A percentile compares a stretch with the other conserved stretches of the same genome.
phyloP scores from a whole-genome alignment of 2,888 invertebrate species.

The Hymenopus coronatus region DNA sequence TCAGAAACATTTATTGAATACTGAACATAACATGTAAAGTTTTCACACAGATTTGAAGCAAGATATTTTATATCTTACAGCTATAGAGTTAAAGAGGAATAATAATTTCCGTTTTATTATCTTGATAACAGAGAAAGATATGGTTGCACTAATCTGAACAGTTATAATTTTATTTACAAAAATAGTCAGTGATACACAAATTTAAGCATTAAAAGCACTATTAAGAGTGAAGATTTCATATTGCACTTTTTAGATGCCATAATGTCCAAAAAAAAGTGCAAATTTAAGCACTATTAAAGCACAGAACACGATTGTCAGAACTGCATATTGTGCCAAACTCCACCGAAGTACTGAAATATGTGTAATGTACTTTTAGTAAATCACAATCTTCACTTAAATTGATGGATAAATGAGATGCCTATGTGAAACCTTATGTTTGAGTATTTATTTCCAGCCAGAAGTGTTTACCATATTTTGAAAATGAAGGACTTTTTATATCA shows the following conservation, averaged over 20 bases:
- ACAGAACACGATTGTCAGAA: background rate
- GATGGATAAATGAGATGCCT: background rate
- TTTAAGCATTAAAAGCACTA: too few relatives aligned
- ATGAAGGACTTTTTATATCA: background rate
- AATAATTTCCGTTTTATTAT: background rate
- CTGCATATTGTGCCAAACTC: background rate
- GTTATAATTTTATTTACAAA: background rate
- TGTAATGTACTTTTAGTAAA: background rate
- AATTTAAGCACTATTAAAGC: background rate
- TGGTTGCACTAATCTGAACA: background rate
- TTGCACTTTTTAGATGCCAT: too few relatives aligned
- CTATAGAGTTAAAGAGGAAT: background rate
- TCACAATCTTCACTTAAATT: background rate
- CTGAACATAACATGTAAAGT: background rate
- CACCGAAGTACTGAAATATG: background rate
- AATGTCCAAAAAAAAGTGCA: too few relatives aligned
- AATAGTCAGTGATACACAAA: background rate
- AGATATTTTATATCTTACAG: background rate
- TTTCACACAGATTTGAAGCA: background rate
- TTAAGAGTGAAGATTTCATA: too few relatives aligned
- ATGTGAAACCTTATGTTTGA: background rate
- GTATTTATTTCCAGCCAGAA: background rate
- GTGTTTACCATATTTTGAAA: background rate
- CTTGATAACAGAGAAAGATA: background rate
- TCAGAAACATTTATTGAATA: background rate